Conservation (phyloP, 2,888 invertebrate genomes). For the Adelognathus sp. region DNA sequence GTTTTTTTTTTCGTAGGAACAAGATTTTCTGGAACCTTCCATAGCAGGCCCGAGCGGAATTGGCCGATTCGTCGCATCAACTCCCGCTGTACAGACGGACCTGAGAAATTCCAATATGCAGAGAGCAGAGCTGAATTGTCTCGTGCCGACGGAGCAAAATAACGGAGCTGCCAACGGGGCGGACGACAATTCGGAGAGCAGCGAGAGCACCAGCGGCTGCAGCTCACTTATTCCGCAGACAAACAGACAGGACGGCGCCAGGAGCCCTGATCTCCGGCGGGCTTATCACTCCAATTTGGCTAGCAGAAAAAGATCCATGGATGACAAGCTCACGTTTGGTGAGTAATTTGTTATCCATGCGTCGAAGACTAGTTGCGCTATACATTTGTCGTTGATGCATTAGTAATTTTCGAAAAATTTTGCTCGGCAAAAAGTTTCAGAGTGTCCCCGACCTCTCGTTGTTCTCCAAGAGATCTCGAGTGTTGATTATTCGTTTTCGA, state of each 20-base stretch:
- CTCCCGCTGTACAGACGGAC: conserved; percentile 73
- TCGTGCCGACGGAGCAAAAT: conserved; percentile 68
- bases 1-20: conserved; percentile 62
- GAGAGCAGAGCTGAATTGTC: conserved; percentile 68
- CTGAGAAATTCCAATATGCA: conserved; percentile 65
- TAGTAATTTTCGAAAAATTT: no score
- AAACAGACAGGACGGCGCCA: conserved; percentile 75
- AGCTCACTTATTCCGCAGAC: conserved; percentile 82
- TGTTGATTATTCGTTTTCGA: no score
- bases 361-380: no score
- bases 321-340: conserved; percentile 76
- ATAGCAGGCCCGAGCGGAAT: conserved; percentile 67
- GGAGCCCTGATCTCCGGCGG: no score
- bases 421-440: no score
- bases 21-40: conserved; percentile 73
- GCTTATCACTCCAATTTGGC: conserved; percentile 68
- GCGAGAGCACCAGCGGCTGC: conserved; percentile 84
- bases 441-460: no score
- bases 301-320: conserved; percentile 71
- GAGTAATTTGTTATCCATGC: no score
- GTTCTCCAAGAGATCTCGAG: no score
- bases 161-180: conserved; percentile 76
- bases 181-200: conserved; percentile 83
- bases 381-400: no score
- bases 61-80: conserved; percentile 75